These are phyloP conservation scores for Drosophila varians DNA, from an alignment of 1,140 invertebrate genomes.

Conservation along the genomic window DNA sequence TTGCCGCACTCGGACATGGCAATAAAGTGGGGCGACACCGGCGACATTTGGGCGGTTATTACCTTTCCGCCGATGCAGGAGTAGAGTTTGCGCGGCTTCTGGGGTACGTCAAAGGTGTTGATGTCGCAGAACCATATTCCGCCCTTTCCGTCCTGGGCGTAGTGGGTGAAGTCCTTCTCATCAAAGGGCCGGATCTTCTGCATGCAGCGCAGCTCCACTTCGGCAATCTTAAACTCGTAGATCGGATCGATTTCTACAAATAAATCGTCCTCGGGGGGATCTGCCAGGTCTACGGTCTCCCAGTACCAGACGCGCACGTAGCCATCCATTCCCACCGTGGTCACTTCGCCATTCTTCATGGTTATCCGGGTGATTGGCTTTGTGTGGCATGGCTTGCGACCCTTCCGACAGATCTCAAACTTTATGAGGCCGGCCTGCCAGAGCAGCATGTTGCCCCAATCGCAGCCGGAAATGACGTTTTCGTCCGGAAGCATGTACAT, in stretches of 20 bases:
- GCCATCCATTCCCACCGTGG: constrained; percentile 90
- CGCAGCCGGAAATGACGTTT: constrained; percentile 93
- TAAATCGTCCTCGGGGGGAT: constrained; percentile 90
- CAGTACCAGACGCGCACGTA: constrained; percentile 94
- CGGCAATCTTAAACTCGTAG: constrained; percentile 86
- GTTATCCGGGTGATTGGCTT: constrained; percentile 90
- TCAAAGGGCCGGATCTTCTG: constrained; percentile 66
- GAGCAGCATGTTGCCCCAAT: constrained; percentile 95
- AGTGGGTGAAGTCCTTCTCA: constrained; percentile 59
- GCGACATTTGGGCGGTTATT: constrained; percentile 87
- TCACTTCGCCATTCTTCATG: constrained; percentile 87
- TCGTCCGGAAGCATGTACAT: constrained; percentile 93
- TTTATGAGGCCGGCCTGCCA: constrained; percentile 95
- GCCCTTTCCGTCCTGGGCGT: constrained; percentile 89
- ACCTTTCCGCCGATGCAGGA: constrained; percentile 91
- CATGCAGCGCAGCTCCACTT: constrained; percentile 68
- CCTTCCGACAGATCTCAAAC: constrained; percentile 89
- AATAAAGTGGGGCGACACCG: constrained; percentile 88
- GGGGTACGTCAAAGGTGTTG: constrained; percentile 86
- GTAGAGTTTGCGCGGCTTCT: constrained; percentile 87
- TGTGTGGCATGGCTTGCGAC: constrained; percentile 89
- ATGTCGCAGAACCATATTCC: constrained; percentile 92
- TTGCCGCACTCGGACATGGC: constrained; percentile 88
- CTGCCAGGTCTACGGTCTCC: constrained; percentile 92
- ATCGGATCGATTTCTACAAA: constrained; percentile 93